Evolutionary conservation across 2,113 vertebrate species (phyloP).

Genomic region (Micronisus gabar): DNA sequence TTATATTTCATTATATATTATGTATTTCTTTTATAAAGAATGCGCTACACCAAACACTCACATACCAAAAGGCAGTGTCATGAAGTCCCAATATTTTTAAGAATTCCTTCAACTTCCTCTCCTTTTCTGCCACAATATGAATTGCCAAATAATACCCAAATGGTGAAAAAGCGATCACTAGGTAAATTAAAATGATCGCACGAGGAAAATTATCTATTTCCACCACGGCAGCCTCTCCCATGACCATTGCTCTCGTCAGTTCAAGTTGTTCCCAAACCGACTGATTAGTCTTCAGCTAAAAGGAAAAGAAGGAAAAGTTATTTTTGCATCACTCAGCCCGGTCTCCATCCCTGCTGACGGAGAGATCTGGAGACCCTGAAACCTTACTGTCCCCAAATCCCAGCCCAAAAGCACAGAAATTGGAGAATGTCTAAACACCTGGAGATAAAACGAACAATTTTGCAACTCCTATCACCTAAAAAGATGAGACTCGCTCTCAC

Average conservation of each 20-base stretch:
- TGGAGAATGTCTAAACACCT: neutral
- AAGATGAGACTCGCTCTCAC: neutral
- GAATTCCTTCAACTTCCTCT: conserved; percentile 92
- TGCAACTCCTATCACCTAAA: neutral
- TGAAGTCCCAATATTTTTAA: conserved; percentile 95
- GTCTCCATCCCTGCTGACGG: fast-evolving
- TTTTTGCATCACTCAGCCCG: neutral
- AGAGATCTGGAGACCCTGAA: neutral
- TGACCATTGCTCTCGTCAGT: conserved; percentile 80
- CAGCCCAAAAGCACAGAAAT: fast-evolving
- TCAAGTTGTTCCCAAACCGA: conserved; percentile 83
- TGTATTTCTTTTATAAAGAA: neutral
- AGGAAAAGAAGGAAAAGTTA: neutral
- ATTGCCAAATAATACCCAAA: conserved; percentile 95
- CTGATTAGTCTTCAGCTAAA: conserved; percentile 89
- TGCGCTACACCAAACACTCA: neutral
- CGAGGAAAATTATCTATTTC: conserved; percentile 92
- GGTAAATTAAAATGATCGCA: conserved; percentile 92
- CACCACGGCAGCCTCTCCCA: conserved; percentile 88
- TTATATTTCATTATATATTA: neutral
- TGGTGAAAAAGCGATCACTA: conserved; percentile 94
- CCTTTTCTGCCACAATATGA: conserved; percentile 96
- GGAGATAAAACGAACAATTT: neutral
- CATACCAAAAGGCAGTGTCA: conserved; percentile 94
- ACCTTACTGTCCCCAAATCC: neutral